Percentiles rank a stretch among this genome's conserved stretches.
Conservation (phyloP, 2,888 invertebrate genomes). For the Ptilodon capucinus region DNA sequence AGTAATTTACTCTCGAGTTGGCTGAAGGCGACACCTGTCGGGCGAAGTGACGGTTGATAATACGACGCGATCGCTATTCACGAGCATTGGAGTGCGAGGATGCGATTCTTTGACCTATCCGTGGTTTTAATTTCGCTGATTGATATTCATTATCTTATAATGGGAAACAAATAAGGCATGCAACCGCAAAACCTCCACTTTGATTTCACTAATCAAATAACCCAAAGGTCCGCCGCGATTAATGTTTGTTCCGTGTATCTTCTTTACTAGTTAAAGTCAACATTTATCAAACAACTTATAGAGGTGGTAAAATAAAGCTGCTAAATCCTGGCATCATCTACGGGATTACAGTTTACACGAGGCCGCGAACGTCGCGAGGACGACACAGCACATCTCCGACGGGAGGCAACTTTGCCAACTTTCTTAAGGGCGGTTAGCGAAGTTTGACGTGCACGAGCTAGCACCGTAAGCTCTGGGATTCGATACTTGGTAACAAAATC, state of each 20-base stretch:
- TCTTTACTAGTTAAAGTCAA: constrained; percentile 40
- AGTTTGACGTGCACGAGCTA: constrained; percentile 79
- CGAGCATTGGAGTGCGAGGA: constrained; percentile 65
- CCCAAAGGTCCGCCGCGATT: constrained; percentile 5
- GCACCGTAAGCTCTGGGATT: constrained; percentile 75
- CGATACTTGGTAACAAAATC: constrained; percentile 71
- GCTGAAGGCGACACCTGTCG: constrained; percentile 82
- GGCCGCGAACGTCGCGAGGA: constrained; percentile 59
- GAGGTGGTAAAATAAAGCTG: constrained; percentile 70
- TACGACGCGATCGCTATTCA: constrained; percentile 76
- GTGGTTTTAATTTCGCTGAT: constrained; percentile 31
- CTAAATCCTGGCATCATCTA: constrained; percentile 77
- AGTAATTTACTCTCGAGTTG: constrained; percentile 81
- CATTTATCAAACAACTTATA: constrained; percentile 68
- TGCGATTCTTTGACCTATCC: constrained; percentile 45
- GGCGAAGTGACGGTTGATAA: constrained; percentile 78
- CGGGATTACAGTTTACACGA: constrained; percentile 78
- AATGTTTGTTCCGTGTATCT: constrained; percentile 19
- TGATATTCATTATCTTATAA: constrained; percentile 12
- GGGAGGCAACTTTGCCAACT: constrained; percentile 76
- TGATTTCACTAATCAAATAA: background rate
- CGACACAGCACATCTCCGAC: constrained; percentile 66
- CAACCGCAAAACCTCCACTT: background rate
- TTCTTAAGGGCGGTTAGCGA: constrained; percentile 79
- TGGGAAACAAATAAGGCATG: constrained; percentile 10